Base-by-base conservation (phyloP, 1,140 invertebrate species). In the Philaenus spumarius region DNA sequence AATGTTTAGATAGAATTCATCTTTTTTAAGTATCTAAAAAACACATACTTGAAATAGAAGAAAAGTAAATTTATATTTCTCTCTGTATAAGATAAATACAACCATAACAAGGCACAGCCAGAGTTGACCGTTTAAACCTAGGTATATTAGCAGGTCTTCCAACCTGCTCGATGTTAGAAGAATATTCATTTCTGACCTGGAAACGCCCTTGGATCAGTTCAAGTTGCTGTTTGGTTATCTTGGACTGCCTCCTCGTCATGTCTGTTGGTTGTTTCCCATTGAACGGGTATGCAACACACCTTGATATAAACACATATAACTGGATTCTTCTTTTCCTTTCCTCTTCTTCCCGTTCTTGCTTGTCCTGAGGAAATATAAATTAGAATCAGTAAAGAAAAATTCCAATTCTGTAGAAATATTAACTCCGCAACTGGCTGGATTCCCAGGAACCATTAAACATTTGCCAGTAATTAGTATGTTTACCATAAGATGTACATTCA, bases 201-300 rank as follows among this genome's bases (percentile, higher is more conserved):
- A 98, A 98, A 69, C 95, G 82, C 67, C 91, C 89, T 73, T 91
- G 92, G 63, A 98, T 94, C 43, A 90, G 89, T 71, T 98, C 94
- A 54, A 99, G 77, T 76, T 98, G 95, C 72, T 95, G 89, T 73
- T 95, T 93, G 24, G 90, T 95, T 51, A 99, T 89, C 81, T 98
- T 98, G 48, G 85, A 86, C 68, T 93, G 90, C 54, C 93, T 77
- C 68, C 87, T 80, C 14, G 90, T 94, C 93, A 98, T 94, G 73
- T 99, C 96, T 17, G 93, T 97, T 0, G 95, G 94, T 74, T 99
- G 96, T 76, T 99, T 99, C 4, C 95, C 94, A 77, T 99, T 99
- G 77, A 99, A 99, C 6, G 96, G 96, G 80, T 99, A 99, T 2
- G 97, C 93, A 69, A 98, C 87, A 76, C 96, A 98, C 72, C 97